A percentile compares a stretch with the other conserved stretches of the same genome.
These are phyloP conservation scores for Ciconia nigra DNA, from an alignment of 2,797 vertebrate genomes.

Conservation along the genomic window DNA sequence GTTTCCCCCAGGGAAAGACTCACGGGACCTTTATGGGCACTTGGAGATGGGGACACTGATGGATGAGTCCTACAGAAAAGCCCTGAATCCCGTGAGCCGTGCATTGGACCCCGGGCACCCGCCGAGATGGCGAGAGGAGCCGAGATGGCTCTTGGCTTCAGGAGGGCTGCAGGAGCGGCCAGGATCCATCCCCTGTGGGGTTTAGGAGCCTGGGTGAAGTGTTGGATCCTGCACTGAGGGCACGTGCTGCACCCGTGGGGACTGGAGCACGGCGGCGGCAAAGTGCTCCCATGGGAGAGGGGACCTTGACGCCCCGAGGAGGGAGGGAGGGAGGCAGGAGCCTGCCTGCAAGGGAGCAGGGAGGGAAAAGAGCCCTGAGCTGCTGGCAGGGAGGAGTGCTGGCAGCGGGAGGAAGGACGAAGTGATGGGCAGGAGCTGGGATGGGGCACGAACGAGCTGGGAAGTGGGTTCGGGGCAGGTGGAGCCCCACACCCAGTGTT, in stretches of 20 bases:
- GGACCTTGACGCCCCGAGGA: background rate
- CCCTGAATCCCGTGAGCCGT: fast-evolving
- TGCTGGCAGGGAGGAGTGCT: background rate
- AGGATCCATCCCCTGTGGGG: background rate
- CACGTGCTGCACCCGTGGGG: background rate
- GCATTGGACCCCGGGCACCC: fast-evolving
- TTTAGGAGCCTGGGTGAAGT: background rate
- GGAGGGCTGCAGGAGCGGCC: background rate
- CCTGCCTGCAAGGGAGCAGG: background rate
- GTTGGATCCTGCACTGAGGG: background rate
- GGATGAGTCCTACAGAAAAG: background rate
- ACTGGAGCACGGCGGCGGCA: background rate
- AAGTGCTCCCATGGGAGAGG: background rate
- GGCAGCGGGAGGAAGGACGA: fast-evolving
- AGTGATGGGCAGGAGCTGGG: background rate
- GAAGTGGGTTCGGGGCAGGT: background rate
- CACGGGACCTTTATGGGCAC: background rate
- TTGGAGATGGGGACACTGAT: background rate
- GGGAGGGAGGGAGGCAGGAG: background rate
- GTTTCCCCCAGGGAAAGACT: background rate
- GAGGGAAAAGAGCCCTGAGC: background rate
- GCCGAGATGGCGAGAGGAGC: fast-evolving
- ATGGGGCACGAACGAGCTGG: fast-evolving
- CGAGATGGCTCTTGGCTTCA: background rate
- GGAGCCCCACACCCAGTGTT: fast-evolving